Evolutionary conservation across 2,113 vertebrate species (phyloP).

Genomic region (Salvelinus alpinus): DNA sequence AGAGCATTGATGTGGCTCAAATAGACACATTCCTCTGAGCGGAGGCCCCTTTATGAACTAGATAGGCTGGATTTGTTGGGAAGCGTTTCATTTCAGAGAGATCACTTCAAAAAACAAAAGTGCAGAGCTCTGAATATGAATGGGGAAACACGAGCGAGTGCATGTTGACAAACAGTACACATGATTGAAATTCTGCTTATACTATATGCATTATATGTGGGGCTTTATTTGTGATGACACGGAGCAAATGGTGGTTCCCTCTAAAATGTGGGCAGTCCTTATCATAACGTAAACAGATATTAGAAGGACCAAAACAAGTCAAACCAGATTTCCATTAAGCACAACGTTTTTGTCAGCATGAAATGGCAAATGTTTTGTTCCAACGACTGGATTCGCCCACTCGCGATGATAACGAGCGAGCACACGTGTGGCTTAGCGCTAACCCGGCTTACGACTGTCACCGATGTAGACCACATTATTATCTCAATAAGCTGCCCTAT

Average conservation of each 20-base stretch:
- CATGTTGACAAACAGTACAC: too few relatives aligned
- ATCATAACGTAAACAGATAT: constrained; percentile 38
- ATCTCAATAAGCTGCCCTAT: constrained; percentile 77
- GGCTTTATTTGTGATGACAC: constrained; percentile 7
- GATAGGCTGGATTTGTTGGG: not conserved
- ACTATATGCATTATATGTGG: not conserved
- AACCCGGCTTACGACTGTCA: constrained; percentile 75
- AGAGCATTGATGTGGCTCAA: constrained; percentile 24
- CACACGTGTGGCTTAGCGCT: constrained; percentile 61
- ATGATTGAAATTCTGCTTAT: not conserved
- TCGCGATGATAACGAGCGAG: constrained; percentile 57
- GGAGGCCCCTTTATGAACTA: constrained; percentile 26
- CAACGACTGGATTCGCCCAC: constrained; percentile 65
- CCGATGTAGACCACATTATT: constrained; percentile 70
- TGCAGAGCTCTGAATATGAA: not conserved
- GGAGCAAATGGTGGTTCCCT: not conserved
- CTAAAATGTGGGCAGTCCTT: constrained; percentile 49
- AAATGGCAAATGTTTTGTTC: constrained; percentile 61
- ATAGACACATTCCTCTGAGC: constrained; percentile 21
- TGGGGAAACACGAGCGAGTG: not conserved
- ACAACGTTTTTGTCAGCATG: constrained; percentile 60
- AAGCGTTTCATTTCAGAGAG: too few relatives aligned
- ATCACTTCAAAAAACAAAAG: not conserved
- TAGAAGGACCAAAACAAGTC: constrained; percentile 57
- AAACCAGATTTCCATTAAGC: constrained; percentile 63